A percentile compares a stretch with the other conserved stretches of the same genome.
Evolutionary conservation across 2,113 vertebrate genomes (phyloP).

Genomic region (Melanostigma gelatinosum): DNA sequence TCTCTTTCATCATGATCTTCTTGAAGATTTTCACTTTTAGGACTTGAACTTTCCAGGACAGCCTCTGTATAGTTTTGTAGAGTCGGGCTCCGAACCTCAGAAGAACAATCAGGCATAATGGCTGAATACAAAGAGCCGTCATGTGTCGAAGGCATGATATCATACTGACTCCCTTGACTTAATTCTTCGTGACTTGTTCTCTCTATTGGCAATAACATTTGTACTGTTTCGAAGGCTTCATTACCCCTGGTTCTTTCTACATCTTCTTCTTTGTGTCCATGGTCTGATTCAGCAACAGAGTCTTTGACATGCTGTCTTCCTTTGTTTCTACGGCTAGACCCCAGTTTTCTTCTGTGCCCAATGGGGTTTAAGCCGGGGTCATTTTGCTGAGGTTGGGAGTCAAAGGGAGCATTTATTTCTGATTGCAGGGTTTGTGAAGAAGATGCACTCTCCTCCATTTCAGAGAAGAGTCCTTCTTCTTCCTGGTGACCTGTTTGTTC

Average conservation of each 20-base stretch:
- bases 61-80: not conserved
- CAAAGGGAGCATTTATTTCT: too few species aligned
- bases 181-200: constrained; percentile 8
- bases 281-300: not conserved
- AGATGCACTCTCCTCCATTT: not conserved
- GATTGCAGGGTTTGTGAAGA: too few species aligned
- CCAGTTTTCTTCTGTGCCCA: constrained; percentile 56
- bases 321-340: constrained; percentile 56
- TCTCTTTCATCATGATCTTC: not conserved
- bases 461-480: not conserved
- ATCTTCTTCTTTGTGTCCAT: constrained; percentile 24
- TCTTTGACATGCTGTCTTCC: constrained; percentile 22
- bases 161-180: not conserved
- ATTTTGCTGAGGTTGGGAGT: not conserved
- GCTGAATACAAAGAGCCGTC: constrained; percentile 14
- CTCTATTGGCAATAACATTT: not conserved
- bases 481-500: constrained; percentile 2
- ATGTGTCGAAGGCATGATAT: not conserved
- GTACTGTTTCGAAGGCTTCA: not conserved
- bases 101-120: not conserved
- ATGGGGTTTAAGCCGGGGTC: not conserved
- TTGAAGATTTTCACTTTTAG: not conserved
- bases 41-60: not conserved
- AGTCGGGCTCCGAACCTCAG: not conserved
- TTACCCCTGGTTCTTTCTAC: not conserved